Conservation (phyloP, 1,140 invertebrate genomes). For the Holcopasites calliopsidis region DNA sequence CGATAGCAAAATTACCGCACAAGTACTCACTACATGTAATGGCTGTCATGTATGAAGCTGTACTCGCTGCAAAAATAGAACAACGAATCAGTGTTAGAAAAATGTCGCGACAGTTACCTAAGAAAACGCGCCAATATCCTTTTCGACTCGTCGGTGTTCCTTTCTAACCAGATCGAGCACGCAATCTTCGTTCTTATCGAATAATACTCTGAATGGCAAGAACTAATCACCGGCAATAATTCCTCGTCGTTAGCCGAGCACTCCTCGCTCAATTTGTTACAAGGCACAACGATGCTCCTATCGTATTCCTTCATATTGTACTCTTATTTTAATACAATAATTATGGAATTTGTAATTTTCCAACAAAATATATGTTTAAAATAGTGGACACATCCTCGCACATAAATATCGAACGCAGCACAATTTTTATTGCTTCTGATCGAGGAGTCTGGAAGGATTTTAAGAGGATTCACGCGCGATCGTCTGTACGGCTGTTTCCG, state of each 20-base stretch:
- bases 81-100: neutral
- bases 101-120: conserved; percentile 54
- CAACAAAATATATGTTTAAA: neutral
- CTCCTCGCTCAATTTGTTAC: neutral
- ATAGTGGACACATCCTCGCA: neutral
- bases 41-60: conserved; percentile 81
- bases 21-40: conserved; percentile 80
- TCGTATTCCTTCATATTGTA: neutral
- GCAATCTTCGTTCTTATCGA: conserved; percentile 51
- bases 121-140: conserved; percentile 63
- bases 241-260: neutral
- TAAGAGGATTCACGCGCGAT: neutral
- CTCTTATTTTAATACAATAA: neutral
- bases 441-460: neutral
- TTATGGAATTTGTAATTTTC: neutral
- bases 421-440: neutral
- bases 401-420: neutral
- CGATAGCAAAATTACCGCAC: conserved; percentile 53
- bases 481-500: too few species aligned
- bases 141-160: conserved; percentile 37
- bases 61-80: conserved; percentile 75
- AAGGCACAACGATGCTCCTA: conserved; percentile 32
- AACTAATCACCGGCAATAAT: conserved; percentile 1
- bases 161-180: conserved; percentile 58
- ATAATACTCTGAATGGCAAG: conserved; percentile 34